These are phyloP conservation scores for Blennius ocellaris DNA, from an alignment of 2,113 vertebrate genomes.

Conservation along the genomic window DNA sequence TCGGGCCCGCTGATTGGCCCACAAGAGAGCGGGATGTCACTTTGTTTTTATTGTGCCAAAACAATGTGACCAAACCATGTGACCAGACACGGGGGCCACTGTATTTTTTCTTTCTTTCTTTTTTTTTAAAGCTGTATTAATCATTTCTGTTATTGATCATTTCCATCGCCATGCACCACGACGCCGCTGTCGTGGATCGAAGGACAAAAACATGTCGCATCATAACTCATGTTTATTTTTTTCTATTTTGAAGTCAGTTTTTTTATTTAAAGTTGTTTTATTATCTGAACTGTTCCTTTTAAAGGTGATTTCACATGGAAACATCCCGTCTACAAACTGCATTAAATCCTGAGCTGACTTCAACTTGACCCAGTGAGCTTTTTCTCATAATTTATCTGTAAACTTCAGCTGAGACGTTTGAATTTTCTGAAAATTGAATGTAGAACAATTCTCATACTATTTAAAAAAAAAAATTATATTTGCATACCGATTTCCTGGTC, in stretches of 20 bases:
- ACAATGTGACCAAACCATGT: constrained; percentile 64
- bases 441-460: no score
- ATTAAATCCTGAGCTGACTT: neutral
- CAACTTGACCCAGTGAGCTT: neutral
- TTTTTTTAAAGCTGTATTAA: constrained; percentile 2
- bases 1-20: constrained; percentile 47
- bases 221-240: no score
- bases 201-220: no score
- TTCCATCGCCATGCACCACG: no score
- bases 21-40: constrained; percentile 42
- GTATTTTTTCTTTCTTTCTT: constrained; percentile 52
- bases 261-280: neutral
- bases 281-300: neutral
- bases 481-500: no score
- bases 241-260: no score
- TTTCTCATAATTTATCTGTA: no score
- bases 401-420: no score
- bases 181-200: no score
- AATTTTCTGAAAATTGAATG: no score
- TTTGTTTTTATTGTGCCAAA: constrained; percentile 66
- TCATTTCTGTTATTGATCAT: no score
- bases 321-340: neutral
- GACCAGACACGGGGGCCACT: constrained; percentile 53
- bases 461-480: no score
- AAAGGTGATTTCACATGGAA: neutral